These are phyloP conservation scores for Eristalis tenax DNA, from an alignment of 2,888 invertebrate genomes.

Conservation along the genomic window DNA sequence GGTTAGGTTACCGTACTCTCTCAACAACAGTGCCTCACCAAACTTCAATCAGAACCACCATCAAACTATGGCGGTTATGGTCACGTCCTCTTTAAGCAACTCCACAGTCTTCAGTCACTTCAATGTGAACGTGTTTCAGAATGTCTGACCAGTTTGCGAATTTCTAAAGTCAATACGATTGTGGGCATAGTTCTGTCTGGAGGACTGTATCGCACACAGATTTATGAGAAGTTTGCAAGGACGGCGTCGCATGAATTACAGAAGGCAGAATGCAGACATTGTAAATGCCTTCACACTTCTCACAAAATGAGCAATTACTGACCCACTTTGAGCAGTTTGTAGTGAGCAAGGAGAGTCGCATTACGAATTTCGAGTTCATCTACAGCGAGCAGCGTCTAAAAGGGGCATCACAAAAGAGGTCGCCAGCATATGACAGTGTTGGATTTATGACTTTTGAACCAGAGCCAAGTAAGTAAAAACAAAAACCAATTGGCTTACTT, in stretches of 20 bases:
- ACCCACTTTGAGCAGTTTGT: background rate
- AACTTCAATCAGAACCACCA: no score
- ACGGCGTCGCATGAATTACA: background rate
- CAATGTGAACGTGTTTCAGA: no score
- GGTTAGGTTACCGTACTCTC: no score
- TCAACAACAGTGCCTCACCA: no score
- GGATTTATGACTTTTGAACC: background rate
- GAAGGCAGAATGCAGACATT: background rate
- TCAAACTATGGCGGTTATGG: no score
- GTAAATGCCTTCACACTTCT: background rate
- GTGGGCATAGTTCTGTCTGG: no score
- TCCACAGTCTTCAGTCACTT: no score
- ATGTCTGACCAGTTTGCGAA: no score
- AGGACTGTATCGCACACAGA: background rate
- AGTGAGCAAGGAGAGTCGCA: background rate
- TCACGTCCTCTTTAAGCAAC: no score
- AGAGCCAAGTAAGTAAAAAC: background rate
- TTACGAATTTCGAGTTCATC: background rate
- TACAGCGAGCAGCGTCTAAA: background rate
- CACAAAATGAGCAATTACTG: background rate
- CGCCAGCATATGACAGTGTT: background rate
- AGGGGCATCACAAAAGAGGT: background rate
- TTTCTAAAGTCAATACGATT: no score
- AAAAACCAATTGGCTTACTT: background rate
- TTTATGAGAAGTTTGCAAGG: background rate